Base-by-base conservation (phyloP, 2,888 invertebrate genomes). In the Dysmachus trigonus region DNA sequence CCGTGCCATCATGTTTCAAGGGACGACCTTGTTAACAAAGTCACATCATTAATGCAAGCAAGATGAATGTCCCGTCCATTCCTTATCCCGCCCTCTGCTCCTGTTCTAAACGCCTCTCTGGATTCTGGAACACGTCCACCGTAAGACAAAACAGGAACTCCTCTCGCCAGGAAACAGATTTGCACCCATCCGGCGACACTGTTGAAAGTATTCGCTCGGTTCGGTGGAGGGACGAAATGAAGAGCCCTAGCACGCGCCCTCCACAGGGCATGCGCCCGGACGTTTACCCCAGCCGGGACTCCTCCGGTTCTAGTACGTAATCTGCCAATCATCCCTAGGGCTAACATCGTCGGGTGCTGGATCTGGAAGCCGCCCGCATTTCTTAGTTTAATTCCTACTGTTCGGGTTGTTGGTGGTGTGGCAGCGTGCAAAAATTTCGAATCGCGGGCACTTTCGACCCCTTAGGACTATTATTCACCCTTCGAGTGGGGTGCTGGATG, bases 31-130 rank as follows among this genome's bases (percentile, higher is more conserved):
- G 82, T 71, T 71, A 82, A 82, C 62, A 62, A 82, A 82, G 71
- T 53, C 82, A 82, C 82, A 82, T 82, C 82, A 82, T 82, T 82
- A 82, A 82, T 82, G 82, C 62, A 41, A 62, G 13, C 27, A 62
- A 18, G 35, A 71, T 18, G 27, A 31, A 22, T 35, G 30, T 71
- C 71, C 62, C 82, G 18, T 82, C 18, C 35, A 82, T 18, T 38
- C 82, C 82, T n/a, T n/a, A n/a, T n/a, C 82, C 47, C 47, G 15
- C 15, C 3, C n/a, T n/a, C n/a, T n/a, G n/a, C n/a, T n/a, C n/a
- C n/a, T n/a, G n/a, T n/a, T 47, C 71, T 35, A 35, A 22, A 51
- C 22, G 18, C 30, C 76, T n/a, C n/a, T n/a, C n/a, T n/a, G 38
- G 38, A 41, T 41, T 47, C 79, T 1, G 30, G 51, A 79, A 79